Conservation (phyloP, 2,113 vertebrate genomes). For the Cephalopholis sonnerati region DNA sequence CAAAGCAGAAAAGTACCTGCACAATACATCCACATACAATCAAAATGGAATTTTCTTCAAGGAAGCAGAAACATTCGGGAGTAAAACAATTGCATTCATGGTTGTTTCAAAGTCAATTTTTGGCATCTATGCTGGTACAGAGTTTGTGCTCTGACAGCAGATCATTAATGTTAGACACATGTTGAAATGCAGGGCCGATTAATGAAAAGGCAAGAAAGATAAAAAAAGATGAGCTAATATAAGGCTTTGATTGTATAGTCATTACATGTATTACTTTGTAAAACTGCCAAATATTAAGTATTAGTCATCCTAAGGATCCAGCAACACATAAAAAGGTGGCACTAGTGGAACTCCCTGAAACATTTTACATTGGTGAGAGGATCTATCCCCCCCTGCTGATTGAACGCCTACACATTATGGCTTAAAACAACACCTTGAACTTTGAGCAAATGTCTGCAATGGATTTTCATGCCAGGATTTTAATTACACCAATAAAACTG, state of each 20-base stretch:
- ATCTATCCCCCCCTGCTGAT: slow-evolving; percentile 17
- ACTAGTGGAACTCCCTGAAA: slow-evolving; percentile 35
- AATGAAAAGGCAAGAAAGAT: slow-evolving; percentile 14
- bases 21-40: slow-evolving; percentile 68
- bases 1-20: slow-evolving; percentile 71
- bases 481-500: neutral
- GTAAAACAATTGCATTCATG: slow-evolving; percentile 25
- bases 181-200: neutral
- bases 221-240: slow-evolving; percentile 12
- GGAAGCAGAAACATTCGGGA: slow-evolving; percentile 48
- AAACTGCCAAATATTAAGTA: neutral
- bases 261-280: slow-evolving; percentile 5
- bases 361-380: slow-evolving; percentile 11
- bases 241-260: slow-evolving; percentile 40
- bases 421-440: slow-evolving; percentile 21
- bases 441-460: neutral
- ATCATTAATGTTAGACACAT: neutral
- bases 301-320: slow-evolving; percentile 22
- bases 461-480: neutral
- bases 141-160: slow-evolving; percentile 24
- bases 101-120: slow-evolving; percentile 46
- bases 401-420: slow-evolving; percentile 4
- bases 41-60: slow-evolving; percentile 67
- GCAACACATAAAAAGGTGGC: slow-evolving; percentile 10
- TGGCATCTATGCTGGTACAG: slow-evolving; percentile 22